A percentile compares a stretch with the other conserved stretches of the same genome.
phyloP scores from a whole-genome alignment of 2,113 vertebrate genomes.

The Mustela lutreola region DNA sequence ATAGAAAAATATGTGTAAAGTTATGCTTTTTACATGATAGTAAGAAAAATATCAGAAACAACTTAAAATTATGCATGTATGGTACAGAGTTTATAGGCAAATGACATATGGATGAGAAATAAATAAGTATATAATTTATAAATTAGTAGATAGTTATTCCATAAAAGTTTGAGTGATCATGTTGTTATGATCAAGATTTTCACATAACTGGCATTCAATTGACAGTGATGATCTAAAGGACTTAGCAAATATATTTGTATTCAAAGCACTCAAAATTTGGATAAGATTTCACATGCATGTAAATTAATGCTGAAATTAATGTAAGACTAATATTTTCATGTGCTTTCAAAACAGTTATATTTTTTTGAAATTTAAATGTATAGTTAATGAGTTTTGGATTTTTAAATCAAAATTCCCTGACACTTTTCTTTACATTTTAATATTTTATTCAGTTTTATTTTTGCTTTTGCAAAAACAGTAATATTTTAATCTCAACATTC shows the following conservation, averaged over 20 bases:
- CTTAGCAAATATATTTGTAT: not conserved
- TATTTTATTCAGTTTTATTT: not conserved
- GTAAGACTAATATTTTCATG: not conserved
- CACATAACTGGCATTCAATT: not conserved
- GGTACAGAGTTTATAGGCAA: not conserved
- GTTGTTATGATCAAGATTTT: not conserved
- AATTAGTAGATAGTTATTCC: not conserved
- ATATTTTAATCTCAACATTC: not conserved
- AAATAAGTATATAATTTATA: not conserved
- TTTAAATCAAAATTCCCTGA: not conserved
- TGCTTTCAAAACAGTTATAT: not conserved
- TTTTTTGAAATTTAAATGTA: not conserved
- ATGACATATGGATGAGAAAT: not conserved
- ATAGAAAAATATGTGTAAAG: not conserved
- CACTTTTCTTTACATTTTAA: not conserved
- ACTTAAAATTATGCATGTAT: not conserved
- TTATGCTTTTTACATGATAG: not conserved
- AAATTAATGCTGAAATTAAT: not conserved
- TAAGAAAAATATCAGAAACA: not conserved
- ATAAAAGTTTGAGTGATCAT: not conserved
- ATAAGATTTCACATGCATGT: not conserved
- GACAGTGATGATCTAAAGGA: not conserved
- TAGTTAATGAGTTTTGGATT: not conserved
- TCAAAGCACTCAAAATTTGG: not conserved
- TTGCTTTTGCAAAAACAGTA: not conserved